Conservation (phyloP, 2,797 vertebrate species). For the Perodicticus potto region DNA sequence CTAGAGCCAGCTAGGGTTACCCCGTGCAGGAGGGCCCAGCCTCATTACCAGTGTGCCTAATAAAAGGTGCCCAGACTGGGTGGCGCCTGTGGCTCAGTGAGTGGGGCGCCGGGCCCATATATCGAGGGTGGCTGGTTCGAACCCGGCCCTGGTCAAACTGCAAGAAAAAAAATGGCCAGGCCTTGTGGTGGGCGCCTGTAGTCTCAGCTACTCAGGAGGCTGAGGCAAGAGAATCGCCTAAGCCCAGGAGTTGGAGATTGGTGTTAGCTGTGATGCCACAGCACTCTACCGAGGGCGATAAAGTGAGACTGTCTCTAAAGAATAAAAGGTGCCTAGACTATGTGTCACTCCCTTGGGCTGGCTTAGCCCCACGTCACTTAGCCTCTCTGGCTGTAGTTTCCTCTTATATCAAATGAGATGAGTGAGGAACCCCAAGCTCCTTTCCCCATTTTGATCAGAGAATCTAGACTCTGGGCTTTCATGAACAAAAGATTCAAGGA, state of each 20-base stretch:
- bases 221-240: no score
- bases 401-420: background rate
- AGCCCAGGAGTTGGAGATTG: no score
- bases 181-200: no score
- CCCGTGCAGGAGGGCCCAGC: background rate
- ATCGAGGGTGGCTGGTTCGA: no score
- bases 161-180: no score
- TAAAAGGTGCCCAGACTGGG: background rate
- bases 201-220: no score
- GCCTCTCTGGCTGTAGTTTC: background rate
- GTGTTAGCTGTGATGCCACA: no score
- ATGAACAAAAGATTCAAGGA: background rate
- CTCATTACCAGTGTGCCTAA: background rate
- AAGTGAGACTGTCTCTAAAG: no score
- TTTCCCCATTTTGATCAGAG: background rate
- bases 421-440: background rate
- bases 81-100: no score
- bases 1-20: background rate
- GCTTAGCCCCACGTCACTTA: accelerated
- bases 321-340: background rate
- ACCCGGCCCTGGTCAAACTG: no score
- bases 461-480: background rate
- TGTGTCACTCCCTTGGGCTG: background rate
- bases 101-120: no score
- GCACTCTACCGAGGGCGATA: no score